Percentiles rank a stretch among this genome's conserved stretches.
Evolutionary conservation across 2,113 vertebrate genomes (phyloP).

Genomic region (Felis chaus): DNA sequence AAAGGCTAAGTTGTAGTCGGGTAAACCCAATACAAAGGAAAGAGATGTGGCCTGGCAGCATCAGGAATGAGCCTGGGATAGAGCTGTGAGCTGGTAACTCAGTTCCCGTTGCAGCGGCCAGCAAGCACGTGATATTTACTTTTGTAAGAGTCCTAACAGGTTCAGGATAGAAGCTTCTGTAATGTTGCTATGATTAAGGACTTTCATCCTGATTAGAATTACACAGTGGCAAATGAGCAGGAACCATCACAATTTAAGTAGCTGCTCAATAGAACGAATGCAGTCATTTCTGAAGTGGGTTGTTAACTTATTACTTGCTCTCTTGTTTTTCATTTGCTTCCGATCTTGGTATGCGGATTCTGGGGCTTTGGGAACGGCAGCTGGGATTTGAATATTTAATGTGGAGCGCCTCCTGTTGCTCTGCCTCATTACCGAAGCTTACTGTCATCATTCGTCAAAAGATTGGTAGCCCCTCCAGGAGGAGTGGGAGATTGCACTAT

Average conservation of each 20-base stretch:
- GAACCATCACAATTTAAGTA: background rate
- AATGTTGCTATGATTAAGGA: background rate
- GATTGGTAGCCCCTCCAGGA: background rate
- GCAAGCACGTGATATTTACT: background rate
- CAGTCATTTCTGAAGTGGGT: slow-evolving; percentile 17
- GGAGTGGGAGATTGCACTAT: background rate
- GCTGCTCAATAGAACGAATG: background rate
- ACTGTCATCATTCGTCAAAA: background rate
- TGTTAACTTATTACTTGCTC: slow-evolving; percentile 26
- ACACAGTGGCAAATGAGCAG: background rate
- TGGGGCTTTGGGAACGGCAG: slow-evolving; percentile 10
- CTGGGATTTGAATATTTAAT: background rate
- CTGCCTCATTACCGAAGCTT: background rate
- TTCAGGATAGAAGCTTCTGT: background rate
- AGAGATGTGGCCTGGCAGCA: background rate
- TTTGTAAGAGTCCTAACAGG: background rate
- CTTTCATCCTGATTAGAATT: slow-evolving; percentile 28
- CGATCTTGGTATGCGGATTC: background rate
- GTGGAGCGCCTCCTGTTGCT: background rate
- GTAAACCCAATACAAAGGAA: background rate
- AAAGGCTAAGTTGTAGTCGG: background rate
- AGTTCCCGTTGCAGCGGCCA: background rate
- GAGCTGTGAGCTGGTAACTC: background rate
- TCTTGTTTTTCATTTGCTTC: slow-evolving; percentile 43
- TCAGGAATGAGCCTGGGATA: background rate